These are phyloP conservation scores for Struthio camelus DNA, from an alignment of 2,113 vertebrate species.

Conservation along the genomic window DNA sequence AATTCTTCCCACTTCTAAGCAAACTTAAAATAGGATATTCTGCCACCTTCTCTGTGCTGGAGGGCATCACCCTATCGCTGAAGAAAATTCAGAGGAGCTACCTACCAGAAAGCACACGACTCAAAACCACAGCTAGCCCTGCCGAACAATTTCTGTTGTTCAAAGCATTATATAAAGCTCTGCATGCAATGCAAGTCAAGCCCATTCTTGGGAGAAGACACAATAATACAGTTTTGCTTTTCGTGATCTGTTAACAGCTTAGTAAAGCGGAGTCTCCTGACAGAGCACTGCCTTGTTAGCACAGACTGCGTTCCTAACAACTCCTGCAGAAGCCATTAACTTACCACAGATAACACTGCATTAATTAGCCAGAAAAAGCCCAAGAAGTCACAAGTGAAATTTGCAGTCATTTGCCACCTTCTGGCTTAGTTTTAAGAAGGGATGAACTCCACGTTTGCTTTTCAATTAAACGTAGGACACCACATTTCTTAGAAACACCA, in stretches of 20 bases:
- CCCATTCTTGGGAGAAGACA: neutral
- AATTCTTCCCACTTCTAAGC: neutral
- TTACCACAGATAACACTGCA: neutral
- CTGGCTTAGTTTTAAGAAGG: neutral
- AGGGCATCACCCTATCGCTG: neutral
- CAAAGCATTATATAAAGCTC: neutral
- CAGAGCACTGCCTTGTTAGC: neutral
- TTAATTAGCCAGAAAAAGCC: neutral
- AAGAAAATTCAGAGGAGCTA: neutral
- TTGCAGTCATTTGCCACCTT: neutral
- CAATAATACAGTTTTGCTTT: neutral
- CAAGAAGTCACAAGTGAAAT: neutral
- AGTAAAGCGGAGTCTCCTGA: neutral
- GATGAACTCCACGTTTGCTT: neutral
- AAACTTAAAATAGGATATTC: neutral
- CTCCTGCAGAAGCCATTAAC: neutral
- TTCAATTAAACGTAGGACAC: rapidly evolving
- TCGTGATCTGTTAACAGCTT: neutral
- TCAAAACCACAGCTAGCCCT: neutral
- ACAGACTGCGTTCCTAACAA: neutral
- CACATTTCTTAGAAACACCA: rapidly evolving
- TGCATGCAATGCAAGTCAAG: neutral
- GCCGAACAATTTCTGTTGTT: neutral
- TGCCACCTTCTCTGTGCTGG: neutral
- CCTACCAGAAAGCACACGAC: neutral